phyloP scores from a whole-genome alignment of 2,888 invertebrate genomes.

The Cactoblastis cactorum region DNA sequence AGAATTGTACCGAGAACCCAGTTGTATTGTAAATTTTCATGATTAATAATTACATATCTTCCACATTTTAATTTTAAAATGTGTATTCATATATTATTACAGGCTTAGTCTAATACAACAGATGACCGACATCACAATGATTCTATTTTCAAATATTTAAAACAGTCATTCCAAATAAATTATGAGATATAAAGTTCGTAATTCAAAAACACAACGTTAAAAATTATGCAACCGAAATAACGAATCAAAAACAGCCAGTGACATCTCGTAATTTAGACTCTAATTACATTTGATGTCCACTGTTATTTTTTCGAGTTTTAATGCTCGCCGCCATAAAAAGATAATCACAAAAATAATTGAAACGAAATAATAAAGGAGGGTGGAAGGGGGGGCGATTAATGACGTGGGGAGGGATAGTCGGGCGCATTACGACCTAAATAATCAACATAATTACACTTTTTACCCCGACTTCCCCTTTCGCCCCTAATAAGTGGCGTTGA shows the following conservation, averaged over 20 bases:
- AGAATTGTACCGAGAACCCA: background rate
- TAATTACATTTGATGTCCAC: slow-evolving; percentile 75
- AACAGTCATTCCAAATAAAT: background rate
- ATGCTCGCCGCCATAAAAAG: slow-evolving; percentile 76
- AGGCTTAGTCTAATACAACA: too few relatives aligned
- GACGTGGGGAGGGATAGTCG: slow-evolving; percentile 67
- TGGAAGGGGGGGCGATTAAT: slow-evolving; percentile 64
- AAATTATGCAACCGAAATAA: background rate
- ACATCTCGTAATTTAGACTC: slow-evolving; percentile 74
- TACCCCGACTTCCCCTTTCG: slow-evolving; percentile 66
- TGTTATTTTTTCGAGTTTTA: slow-evolving; percentile 77
- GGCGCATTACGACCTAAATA: slow-evolving; percentile 77
- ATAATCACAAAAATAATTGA: slow-evolving; percentile 80
- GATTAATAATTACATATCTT: background rate
- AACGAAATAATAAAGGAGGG: slow-evolving; percentile 76
- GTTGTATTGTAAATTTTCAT: background rate
- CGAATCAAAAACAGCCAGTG: slow-evolving; percentile 45
- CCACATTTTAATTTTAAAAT: too few relatives aligned
- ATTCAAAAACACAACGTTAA: background rate
- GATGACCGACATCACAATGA: too few relatives aligned
- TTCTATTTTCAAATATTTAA: background rate
- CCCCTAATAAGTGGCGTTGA: slow-evolving; percentile 60
- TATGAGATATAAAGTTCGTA: background rate
- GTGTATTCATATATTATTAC: too few relatives aligned
- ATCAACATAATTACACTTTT: slow-evolving; percentile 79